phyloP scores from a whole-genome alignment of 2,888 invertebrate species.

The Epistrophe grossulariae region DNA sequence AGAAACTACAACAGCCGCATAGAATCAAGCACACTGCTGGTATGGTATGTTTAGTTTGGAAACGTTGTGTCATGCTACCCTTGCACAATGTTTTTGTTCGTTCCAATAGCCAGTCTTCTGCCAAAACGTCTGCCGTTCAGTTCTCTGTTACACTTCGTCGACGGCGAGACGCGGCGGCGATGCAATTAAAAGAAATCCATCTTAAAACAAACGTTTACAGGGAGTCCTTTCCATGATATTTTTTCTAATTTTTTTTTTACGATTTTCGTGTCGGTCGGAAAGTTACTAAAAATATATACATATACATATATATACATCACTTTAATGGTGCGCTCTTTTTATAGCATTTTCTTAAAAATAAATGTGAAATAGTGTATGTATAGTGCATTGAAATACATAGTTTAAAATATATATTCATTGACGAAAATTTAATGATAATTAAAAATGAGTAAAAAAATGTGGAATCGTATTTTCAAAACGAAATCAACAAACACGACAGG shows the following conservation, averaged over 20 bases:
- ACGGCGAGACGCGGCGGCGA: conserved; percentile 34
- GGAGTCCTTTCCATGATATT: conserved; percentile 28
- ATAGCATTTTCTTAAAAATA: conserved; percentile 37
- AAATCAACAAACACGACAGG: conserved; percentile 80
- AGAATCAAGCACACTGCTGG: conserved; percentile 55
- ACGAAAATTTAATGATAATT: not conserved
- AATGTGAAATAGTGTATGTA: conserved; percentile 38
- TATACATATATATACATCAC: too few relatives aligned
- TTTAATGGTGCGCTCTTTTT: conserved; percentile 61
- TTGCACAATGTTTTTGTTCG: conserved; percentile 56
- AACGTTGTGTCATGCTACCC: conserved; percentile 47
- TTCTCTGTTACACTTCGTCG: conserved; percentile 48
- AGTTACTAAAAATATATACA: conserved; percentile 43
- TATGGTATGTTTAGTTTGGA: conserved; percentile 17
- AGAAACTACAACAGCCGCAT: conserved; percentile 52
- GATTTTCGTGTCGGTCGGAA: conserved; percentile 39
- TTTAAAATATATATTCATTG: not conserved
- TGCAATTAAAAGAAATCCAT: conserved; percentile 48
- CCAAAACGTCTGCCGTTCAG: conserved; percentile 70
- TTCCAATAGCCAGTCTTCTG: conserved; percentile 64
- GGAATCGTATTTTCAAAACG: conserved; percentile 83
- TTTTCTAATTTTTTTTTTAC: conserved; percentile 24
- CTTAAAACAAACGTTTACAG: conserved; percentile 9
- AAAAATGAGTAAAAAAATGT: conserved; percentile 83
- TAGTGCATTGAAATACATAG: conserved; percentile 52